Percentiles rank a stretch among this genome's conserved stretches.
Conservation (phyloP, 1,140 invertebrate genomes). For the Zaprionus kolodkinae region DNA sequence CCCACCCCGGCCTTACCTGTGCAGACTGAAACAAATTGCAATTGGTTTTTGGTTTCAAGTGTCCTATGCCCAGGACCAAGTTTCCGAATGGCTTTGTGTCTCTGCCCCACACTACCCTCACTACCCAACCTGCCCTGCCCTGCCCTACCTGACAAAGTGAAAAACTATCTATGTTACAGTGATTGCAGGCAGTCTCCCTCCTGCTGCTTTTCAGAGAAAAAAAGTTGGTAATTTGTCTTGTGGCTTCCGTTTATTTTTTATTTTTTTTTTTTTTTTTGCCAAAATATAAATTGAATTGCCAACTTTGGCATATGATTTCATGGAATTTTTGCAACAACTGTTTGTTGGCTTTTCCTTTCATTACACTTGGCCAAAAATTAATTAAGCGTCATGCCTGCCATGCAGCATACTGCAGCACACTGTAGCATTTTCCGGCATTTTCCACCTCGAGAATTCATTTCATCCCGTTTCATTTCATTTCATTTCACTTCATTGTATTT, state of each 20-base stretch:
- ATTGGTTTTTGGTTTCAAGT: slow-evolving; percentile 80
- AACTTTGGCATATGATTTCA: slow-evolving; percentile 67
- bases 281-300: slow-evolving; percentile 69
- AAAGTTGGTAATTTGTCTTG: slow-evolving; percentile 76
- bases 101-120: not conserved
- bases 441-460: slow-evolving; percentile 48
- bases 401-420: slow-evolving; percentile 20
- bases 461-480: slow-evolving; percentile 7
- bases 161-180: slow-evolving; percentile 65
- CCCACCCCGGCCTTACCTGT: not conserved
- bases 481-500: slow-evolving; percentile 38
- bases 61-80: slow-evolving; percentile 66
- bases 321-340: slow-evolving; percentile 33
- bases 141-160: slow-evolving; percentile 20
- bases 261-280: not conserved
- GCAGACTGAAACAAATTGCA: slow-evolving; percentile 67
- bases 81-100: slow-evolving; percentile 58
- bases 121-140: no score
- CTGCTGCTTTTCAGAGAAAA: slow-evolving; percentile 52
- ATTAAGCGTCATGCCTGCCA: slow-evolving; percentile 53
- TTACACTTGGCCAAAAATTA: slow-evolving; percentile 53
- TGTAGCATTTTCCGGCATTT: slow-evolving; percentile 17
- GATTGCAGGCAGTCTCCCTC: slow-evolving; percentile 37
- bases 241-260: slow-evolving; percentile 25
- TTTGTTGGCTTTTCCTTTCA: slow-evolving; percentile 26